Conservation (phyloP, 2,888 invertebrate species). For the Cephus rjabovi region DNA sequence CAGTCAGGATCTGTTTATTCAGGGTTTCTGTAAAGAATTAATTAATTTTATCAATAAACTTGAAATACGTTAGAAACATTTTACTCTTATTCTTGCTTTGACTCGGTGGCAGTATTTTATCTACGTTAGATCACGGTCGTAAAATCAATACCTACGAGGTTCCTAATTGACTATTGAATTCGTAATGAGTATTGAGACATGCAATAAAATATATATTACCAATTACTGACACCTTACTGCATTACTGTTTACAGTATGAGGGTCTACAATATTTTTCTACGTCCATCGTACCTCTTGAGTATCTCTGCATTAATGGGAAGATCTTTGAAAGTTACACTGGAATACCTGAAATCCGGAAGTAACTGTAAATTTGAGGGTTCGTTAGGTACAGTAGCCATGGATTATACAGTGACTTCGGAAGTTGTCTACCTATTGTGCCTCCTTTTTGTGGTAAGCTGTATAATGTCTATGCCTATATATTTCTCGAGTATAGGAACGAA, state of each 20-base stretch:
- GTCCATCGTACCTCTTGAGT: not conserved
- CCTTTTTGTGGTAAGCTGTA: not conserved
- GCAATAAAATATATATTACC: not conserved
- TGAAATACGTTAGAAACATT: not conserved
- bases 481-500: not conserved
- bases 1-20: not conserved
- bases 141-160: not conserved
- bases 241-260: not conserved
- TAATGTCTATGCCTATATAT: not conserved
- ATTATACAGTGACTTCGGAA: not conserved
- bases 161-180: not conserved
- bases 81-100: not conserved
- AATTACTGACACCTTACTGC: not conserved
- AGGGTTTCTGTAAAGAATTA: not conserved
- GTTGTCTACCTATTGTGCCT: not conserved
- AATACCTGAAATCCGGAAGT: not conserved
- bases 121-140: not conserved
- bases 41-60: too few relatives aligned
- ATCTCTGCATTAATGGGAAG: not conserved
- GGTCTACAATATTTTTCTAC: not conserved
- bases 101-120: not conserved
- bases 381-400: not conserved
- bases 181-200: not conserved
- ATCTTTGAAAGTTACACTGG: not conserved
- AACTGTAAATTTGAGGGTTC: not conserved